Conservation (phyloP, 2,888 invertebrate species). For the Yponomeuta evonymella region DNA sequence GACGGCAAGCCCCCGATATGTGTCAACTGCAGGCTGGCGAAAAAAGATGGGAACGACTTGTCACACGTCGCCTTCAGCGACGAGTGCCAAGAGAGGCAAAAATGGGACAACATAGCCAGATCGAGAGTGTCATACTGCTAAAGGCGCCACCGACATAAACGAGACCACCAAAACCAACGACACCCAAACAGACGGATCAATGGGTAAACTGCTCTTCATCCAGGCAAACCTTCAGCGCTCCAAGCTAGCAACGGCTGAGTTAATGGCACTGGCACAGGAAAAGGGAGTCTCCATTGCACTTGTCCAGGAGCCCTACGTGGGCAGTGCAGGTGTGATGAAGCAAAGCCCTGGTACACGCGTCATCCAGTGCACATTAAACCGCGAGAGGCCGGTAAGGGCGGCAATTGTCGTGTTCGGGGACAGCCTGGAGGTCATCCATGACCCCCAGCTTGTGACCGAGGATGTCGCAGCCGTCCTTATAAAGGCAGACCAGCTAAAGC, state of each 20-base stretch:
- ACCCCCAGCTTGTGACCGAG: conserved; percentile 27
- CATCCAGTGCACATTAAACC: conserved; percentile 26
- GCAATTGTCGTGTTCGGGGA: conserved; percentile 26
- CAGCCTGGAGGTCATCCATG: conserved; percentile 21
- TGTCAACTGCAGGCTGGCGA: conserved; percentile 19
- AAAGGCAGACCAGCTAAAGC: not conserved
- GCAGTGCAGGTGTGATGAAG: conserved; percentile 21
- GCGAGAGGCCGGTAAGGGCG: conserved; percentile 27
- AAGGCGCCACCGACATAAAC: conserved; percentile 12
- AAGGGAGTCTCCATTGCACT: conserved; percentile 20
- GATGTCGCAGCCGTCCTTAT: conserved; percentile 23
- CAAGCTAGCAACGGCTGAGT: conserved; percentile 25
- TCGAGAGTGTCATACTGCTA: conserved; percentile 21
- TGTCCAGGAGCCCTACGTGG: conserved; percentile 33
- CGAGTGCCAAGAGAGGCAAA: conserved; percentile 15
- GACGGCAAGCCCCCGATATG: conserved; percentile 13
- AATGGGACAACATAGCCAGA: conserved; percentile 23
- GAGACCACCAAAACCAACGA: not conserved
- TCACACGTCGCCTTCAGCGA: conserved; percentile 21
- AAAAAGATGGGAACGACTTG: not conserved
- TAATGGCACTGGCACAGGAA: conserved; percentile 22
- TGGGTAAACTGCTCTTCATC: conserved; percentile 27
- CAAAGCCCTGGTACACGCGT: conserved; percentile 22
- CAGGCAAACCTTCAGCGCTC: conserved; percentile 15
- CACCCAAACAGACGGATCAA: conserved; percentile 16